phyloP scores from a whole-genome alignment of 2,888 invertebrate genomes.

The Sialis fuliginosa region DNA sequence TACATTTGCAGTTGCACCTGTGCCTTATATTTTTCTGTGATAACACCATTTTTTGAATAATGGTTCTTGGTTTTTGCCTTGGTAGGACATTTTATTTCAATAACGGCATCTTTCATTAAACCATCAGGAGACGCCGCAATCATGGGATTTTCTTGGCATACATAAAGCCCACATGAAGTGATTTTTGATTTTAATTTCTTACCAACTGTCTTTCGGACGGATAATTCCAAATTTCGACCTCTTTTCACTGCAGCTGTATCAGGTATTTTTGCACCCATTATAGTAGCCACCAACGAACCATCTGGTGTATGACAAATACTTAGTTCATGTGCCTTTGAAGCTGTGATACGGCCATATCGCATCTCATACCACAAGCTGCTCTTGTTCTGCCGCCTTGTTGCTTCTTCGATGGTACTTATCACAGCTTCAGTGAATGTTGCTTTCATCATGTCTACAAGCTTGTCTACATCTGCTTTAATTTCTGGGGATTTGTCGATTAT shows the following conservation, averaged over 20 bases:
- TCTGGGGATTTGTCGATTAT: too few species aligned
- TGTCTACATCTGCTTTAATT: constrained; percentile 1
- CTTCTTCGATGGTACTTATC: constrained; percentile 8
- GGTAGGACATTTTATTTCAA: constrained; percentile 10
- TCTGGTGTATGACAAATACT: too few species aligned
- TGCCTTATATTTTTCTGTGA: constrained; percentile 5
- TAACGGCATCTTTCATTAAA: constrained; percentile 7
- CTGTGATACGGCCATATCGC: too few species aligned
- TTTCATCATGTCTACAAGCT: constrained; percentile 1
- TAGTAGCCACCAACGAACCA: too few species aligned
- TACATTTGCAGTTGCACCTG: constrained; percentile 5
- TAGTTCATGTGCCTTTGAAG: too few species aligned
- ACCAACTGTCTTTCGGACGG: constrained; percentile 1
- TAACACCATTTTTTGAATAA: constrained; percentile 4
- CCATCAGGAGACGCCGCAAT: constrained; percentile 9
- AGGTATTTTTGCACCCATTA: neutral
- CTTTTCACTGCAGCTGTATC: constrained; percentile 8
- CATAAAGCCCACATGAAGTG: constrained; percentile 7
- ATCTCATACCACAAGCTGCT: neutral
- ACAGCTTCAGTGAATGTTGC: constrained; percentile 5
- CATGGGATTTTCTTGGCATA: constrained; percentile 5
- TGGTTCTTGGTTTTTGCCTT: neutral
- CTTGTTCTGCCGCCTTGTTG: constrained; percentile 9
- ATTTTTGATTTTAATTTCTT: constrained; percentile 6
- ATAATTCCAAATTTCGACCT: constrained; percentile 6